Conservation (phyloP, 2,113 vertebrate species). For the Cardinalis cardinalis region DNA sequence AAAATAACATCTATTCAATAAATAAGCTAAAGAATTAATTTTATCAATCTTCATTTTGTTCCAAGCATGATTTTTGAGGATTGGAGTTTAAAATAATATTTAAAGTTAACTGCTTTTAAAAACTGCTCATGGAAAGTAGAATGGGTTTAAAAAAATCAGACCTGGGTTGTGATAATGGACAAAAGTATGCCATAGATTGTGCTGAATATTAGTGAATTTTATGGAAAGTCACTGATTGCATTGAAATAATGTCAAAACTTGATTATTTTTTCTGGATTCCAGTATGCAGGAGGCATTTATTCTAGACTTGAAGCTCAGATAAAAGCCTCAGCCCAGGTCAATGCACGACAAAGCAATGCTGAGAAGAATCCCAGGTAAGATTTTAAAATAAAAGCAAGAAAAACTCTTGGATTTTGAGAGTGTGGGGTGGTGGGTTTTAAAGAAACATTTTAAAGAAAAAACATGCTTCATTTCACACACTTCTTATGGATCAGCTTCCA, state of each 20-base stretch:
- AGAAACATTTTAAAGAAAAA: background rate
- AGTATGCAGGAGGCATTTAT: conserved; percentile 91
- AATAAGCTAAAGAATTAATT: background rate
- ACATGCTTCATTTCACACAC: fast-evolving
- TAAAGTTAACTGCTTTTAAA: background rate
- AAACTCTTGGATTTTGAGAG: background rate
- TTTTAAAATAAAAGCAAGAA: background rate
- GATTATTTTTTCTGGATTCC: background rate
- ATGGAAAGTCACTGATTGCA: background rate
- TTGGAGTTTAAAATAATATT: background rate
- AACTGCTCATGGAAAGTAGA: background rate
- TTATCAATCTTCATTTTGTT: background rate
- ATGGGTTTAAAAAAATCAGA: background rate
- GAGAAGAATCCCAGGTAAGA: conserved; percentile 83
- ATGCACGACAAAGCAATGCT: conserved; percentile 73
- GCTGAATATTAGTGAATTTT: background rate
- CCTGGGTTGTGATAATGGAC: background rate
- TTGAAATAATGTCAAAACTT: background rate
- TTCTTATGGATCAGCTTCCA: background rate
- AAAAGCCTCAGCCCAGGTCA: conserved; percentile 77
- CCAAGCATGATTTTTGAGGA: background rate
- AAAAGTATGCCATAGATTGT: background rate
- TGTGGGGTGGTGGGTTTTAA: background rate
- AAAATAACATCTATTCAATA: background rate
- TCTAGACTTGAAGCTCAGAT: conserved; percentile 89